Evolutionary conservation across 2,888 invertebrate genomes (phyloP).

Genomic region (Dryocosmus kuriphilus): DNA sequence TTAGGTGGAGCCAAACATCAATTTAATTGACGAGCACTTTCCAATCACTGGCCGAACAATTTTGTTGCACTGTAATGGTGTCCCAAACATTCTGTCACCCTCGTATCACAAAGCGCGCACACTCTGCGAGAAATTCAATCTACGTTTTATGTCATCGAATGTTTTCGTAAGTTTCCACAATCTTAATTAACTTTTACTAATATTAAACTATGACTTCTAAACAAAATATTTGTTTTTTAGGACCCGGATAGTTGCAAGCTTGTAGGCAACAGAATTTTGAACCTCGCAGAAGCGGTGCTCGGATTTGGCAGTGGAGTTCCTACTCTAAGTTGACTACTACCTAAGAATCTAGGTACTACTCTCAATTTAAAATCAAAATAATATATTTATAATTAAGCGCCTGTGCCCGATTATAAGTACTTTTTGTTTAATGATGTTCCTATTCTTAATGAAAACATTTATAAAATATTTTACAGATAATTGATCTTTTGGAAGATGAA

Average conservation of each 20-base stretch:
- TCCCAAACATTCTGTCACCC: conserved; percentile 60
- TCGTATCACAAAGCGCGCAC: conserved; percentile 61
- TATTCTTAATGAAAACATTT: not conserved
- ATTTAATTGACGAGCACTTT: conserved; percentile 66
- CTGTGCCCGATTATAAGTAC: no score
- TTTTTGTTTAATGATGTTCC: no score
- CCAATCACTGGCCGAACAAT: conserved; percentile 67
- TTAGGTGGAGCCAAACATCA: conserved; percentile 68
- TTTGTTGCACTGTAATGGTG: conserved; percentile 68
- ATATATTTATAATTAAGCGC: not conserved
- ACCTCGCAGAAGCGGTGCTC: conserved; percentile 64
- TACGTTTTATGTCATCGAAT: conserved; percentile 67
- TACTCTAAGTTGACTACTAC: conserved; percentile 45
- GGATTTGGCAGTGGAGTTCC: conserved; percentile 69
- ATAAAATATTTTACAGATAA: not conserved
- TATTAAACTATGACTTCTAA: not conserved
- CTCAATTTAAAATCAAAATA: conserved; percentile 14
- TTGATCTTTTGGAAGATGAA: conserved; percentile 65
- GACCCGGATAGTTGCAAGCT: conserved; percentile 56
- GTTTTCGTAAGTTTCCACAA: conserved; percentile 63
- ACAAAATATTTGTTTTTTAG: conserved; percentile 53
- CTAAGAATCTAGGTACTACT: conserved; percentile 10
- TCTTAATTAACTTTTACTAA: not conserved
- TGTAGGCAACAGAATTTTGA: conserved; percentile 67
- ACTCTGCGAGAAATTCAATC: conserved; percentile 68